Base-by-base conservation (phyloP, 2,797 vertebrate genomes). In the Pseudotriccus pelzelni region DNA sequence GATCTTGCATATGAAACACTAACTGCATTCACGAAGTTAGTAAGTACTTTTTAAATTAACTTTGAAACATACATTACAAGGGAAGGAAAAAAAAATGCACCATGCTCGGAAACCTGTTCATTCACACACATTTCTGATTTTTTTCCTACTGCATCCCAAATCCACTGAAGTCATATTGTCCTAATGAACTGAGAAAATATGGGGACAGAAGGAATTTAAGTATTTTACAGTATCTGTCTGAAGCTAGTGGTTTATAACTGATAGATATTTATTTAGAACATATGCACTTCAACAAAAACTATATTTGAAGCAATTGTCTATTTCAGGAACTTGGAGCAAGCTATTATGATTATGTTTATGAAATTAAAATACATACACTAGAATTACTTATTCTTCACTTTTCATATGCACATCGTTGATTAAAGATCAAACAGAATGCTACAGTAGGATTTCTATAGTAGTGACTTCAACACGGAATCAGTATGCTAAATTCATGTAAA, bases 311-410 rank as follows among this genome's bases (percentile, higher is more conserved):
- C 68, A 94, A 64, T 30, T 81, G 84, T 46, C 62, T 83, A 76
- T 69, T 83, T 92, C 73, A 79, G 49, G 53, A 87, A 77, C 34
- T 73, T 74, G 56, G 22, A 84, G 28, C 37, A 64, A 87, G 56
- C 58, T 41, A 87, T 20, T 58, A 23, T 20, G 30, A 64, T 43
- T 87, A 73, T 32, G 15, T 68, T 87, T 87, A 91, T 18, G 55
- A 47, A 83, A 88, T 72, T 90, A 62, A 95, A 53, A 78, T 8
- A 60, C 12, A 66, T 32, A 78, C 15, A 85, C 13, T 7, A 59
- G 50, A 84, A 94, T 78, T 75, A 80, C 41, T 93, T 39, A 39
- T 50, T 73, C 64, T 91, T 94, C 64, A 68, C 34, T 80, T 90
- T 44, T 66, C 43, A 44, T 47, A 59, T 27, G 32, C 25, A 87